phyloP scores from a whole-genome alignment of 2,113 vertebrate genomes.

The Bubo scandiacus region DNA sequence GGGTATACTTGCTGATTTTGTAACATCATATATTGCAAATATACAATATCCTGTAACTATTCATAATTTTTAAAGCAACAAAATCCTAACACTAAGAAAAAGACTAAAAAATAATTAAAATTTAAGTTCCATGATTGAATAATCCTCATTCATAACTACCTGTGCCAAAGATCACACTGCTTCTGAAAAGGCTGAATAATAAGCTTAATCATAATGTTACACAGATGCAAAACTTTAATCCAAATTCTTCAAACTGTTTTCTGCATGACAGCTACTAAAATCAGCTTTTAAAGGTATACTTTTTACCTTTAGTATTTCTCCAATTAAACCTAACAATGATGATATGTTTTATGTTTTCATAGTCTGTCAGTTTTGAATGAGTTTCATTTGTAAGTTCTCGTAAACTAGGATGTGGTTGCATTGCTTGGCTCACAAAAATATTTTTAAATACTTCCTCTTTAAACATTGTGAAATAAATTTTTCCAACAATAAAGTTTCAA shows the following conservation, averaged over 20 bases:
- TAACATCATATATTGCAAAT: background rate
- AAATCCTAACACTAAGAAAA: background rate
- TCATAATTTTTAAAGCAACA: background rate
- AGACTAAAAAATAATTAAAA: background rate
- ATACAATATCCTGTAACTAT: background rate
- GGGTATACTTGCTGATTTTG: background rate
- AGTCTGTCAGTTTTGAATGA: background rate
- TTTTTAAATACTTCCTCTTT: background rate
- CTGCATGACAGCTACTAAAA: background rate
- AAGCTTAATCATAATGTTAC: no score
- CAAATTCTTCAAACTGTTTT: background rate
- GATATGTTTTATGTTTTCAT: background rate
- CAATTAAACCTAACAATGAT: background rate
- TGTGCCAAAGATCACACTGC: no score
- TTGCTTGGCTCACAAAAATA: background rate
- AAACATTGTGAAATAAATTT: background rate
- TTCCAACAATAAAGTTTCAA: no score
- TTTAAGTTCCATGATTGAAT: background rate
- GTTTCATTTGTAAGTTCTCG: background rate
- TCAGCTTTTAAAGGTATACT: background rate
- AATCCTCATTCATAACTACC: background rate
- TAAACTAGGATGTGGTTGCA: background rate
- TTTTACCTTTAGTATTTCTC: background rate
- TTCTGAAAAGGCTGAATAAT: no score
- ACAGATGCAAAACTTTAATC: background rate